These are phyloP conservation scores for Drosophila buzzatii DNA, from an alignment of 2,888 invertebrate species.

Conservation along the genomic window DNA sequence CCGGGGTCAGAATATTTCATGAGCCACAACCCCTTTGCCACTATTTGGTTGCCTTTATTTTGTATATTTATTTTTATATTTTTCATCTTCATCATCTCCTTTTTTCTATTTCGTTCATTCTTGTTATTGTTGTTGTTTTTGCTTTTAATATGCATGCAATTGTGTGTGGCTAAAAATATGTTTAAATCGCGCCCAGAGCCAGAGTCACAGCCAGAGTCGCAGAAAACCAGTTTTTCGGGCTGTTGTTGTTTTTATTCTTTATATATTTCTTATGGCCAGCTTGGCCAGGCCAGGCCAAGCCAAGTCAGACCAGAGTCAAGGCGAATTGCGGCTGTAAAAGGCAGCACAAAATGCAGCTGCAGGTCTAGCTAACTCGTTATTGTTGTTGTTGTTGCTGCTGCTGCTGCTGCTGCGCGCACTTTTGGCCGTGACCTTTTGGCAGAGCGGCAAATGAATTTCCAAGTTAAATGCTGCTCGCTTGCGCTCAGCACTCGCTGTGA, in stretches of 20 bases:
- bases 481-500: slow-evolving; percentile 13
- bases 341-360: slow-evolving; percentile 66
- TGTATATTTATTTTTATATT: not conserved
- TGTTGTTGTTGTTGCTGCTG: slow-evolving; percentile 34
- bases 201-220: slow-evolving; percentile 36
- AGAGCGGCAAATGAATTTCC: slow-evolving; percentile 59
- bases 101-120: slow-evolving; percentile 3
- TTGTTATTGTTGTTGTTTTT: slow-evolving; percentile 31
- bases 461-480: slow-evolving; percentile 15
- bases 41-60: slow-evolving; percentile 10
- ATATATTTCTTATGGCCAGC: slow-evolving; percentile 50
- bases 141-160: slow-evolving; percentile 78
- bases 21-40: slow-evolving; percentile 59
- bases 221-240: slow-evolving; percentile 62
- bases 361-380: slow-evolving; percentile 67
- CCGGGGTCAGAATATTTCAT: slow-evolving; percentile 78
- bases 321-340: slow-evolving; percentile 65
- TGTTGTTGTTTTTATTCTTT: slow-evolving; percentile 29
- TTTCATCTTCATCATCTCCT: not conserved
- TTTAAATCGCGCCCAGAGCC: slow-evolving; percentile 79
- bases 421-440: slow-evolving; percentile 78
- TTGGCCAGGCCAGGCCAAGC: slow-evolving; percentile 8
- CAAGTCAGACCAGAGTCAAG: slow-evolving; percentile 61
- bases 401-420: slow-evolving; percentile 56
- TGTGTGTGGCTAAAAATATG: slow-evolving; percentile 78